Evolutionary conservation across 1,140 invertebrate species (phyloP), one percentile per base, ranked within the genome.

Genomic region (Lordiphosa clarofinis): DNA sequence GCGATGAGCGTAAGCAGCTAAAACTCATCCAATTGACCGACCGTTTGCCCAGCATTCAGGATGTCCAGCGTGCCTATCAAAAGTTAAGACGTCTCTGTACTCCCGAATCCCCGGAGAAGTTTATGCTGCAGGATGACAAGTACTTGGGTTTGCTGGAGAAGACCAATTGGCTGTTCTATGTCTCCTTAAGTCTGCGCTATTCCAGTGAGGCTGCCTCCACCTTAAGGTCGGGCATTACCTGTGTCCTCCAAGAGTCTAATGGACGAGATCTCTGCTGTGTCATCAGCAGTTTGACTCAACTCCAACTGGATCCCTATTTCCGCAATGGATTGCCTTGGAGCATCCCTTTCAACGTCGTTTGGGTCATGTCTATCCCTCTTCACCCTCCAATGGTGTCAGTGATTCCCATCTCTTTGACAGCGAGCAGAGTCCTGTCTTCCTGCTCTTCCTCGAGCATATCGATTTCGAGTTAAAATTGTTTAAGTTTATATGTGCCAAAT

Each of bases 401-500:
- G 24, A 28, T 28, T 6, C 90, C 28, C 87, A 64, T 39, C 88
- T 82, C 35, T 86, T 91, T 61, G 89, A 74, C 4, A 61, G 79
- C 35, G 81, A 88, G 43, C 87, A 95, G 91, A 93, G 94, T 64
- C 96, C 97, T 0, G 90, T 98, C 38, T 97, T 98, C 87, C 91
- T 98, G 15, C 87, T 99, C 39, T 98, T 96, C 89, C 91, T 99
- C n/a, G n/a, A n/a, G n/a, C n/a, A n/a, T n/a, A n/a, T n/a, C n/a
- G n/a, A n/a, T n/a, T n/a, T n/a, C n/a, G n/a, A n/a, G n/a, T n/a
- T n/a, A n/a, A n/a, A n/a, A n/a, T n/a, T n/a, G n/a, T n/a, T n/a
- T n/a, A n/a, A n/a, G n/a, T n/a, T n/a, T n/a, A n/a, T n/a, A n/a
- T n/a, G n/a, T n/a, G n/a, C n/a, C n/a, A n/a, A n/a, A n/a, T n/a